Evolutionary conservation across 2,113 vertebrate species (phyloP).

Genomic region (Nibea coibor): DNA sequence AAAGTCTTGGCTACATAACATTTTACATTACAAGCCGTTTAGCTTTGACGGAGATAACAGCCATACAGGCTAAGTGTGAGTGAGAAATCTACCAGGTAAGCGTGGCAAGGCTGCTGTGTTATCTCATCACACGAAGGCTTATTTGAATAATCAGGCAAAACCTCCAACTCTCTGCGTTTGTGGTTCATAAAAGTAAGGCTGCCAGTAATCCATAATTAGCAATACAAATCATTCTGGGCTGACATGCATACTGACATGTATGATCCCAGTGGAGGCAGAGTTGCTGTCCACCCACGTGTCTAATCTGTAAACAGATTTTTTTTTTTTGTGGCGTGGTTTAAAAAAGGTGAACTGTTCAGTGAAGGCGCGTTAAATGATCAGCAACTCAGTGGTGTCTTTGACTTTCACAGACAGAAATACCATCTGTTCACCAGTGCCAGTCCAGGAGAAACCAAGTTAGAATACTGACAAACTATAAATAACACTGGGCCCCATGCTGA

Average conservation of each 20-base stretch:
- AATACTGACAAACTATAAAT: conserved; percentile 59
- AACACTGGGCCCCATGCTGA: conserved; percentile 31
- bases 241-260: neutral
- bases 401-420: conserved; percentile 51
- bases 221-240: neutral
- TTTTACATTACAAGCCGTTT: neutral
- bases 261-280: neutral
- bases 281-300: neutral
- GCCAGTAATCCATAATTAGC: neutral
- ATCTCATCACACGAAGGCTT: conserved; percentile 17
- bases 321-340: neutral
- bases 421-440: conserved; percentile 58
- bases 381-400: conserved; percentile 28
- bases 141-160: conserved; percentile 26
- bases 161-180: conserved; percentile 1
- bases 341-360: neutral
- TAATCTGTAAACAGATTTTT: neutral
- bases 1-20: neutral
- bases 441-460: conserved; percentile 45
- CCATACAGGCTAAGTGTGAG: neutral
- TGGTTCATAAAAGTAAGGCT: neutral
- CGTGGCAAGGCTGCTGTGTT: neutral
- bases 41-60: neutral
- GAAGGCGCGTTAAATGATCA: neutral
- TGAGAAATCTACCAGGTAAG: neutral